Conservation (phyloP, 2,888 invertebrate genomes). For the Aethes cnicana region DNA sequence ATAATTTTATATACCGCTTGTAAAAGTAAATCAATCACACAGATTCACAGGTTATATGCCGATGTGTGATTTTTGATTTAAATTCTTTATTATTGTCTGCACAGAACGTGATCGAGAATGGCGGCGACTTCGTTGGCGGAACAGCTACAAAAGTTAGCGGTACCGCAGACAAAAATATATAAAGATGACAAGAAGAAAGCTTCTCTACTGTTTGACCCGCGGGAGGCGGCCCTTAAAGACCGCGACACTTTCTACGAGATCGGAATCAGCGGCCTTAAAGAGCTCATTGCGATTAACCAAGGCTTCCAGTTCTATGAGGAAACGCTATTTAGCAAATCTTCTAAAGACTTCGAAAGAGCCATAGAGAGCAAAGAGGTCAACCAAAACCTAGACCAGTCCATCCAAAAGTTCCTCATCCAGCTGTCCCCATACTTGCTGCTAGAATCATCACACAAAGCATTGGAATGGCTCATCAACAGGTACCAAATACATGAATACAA, state of each 20-base stretch:
- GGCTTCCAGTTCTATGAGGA: constrained; percentile 88
- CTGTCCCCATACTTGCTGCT: constrained; percentile 95
- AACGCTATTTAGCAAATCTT: constrained; percentile 89
- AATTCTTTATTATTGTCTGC: constrained; percentile 1
- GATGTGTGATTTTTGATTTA: background rate
- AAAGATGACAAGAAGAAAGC: constrained; percentile 86
- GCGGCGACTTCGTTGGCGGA: constrained; percentile 88
- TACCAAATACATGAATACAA: constrained; percentile 95
- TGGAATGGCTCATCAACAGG: constrained; percentile 97
- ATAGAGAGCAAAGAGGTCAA: constrained; percentile 90
- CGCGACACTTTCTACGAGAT: constrained; percentile 93
- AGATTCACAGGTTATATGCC: constrained; percentile 4
- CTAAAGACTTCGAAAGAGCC: constrained; percentile 90
- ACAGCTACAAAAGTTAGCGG: constrained; percentile 88
- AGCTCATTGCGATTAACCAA: constrained; percentile 88
- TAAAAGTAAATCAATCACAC: too few species aligned
- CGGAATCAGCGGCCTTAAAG: constrained; percentile 92
- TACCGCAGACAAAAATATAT: constrained; percentile 88
- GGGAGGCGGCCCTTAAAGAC: constrained; percentile 93
- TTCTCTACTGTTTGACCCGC: constrained; percentile 94
- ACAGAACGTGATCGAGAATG: constrained; percentile 43
- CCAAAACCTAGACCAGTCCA: constrained; percentile 86
- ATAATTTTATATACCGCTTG: too few species aligned
- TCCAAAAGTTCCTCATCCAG: constrained; percentile 89
- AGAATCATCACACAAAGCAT: constrained; percentile 91